phyloP scores from a whole-genome alignment of 2,113 vertebrate genomes.

The Hyaena hyaena region DNA sequence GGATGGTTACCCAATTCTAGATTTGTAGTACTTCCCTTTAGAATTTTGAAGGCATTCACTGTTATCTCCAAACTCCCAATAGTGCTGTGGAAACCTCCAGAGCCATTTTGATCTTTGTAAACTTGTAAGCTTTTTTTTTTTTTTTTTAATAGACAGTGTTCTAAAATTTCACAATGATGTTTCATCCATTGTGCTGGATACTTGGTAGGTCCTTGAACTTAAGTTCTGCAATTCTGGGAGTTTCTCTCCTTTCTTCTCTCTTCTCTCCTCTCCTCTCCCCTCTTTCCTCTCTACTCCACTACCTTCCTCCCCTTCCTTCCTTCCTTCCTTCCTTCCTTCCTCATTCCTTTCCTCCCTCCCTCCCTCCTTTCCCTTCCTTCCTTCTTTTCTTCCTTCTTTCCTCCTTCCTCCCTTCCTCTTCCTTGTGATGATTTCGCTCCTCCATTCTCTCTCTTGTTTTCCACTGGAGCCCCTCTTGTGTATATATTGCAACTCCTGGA shows the following conservation, averaged over 20 bases:
- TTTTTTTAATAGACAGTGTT: background rate
- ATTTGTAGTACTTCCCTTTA: background rate
- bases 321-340: no score
- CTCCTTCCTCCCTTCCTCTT: background rate
- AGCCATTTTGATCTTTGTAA: conserved; percentile 12
- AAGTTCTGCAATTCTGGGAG: background rate
- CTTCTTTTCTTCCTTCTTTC: background rate
- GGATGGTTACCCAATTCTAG: background rate
- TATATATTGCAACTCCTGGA: background rate
- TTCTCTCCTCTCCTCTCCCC: rapidly evolving
- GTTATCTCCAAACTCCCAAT: background rate
- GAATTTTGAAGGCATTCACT: conserved; percentile 1
- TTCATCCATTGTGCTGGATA: background rate
- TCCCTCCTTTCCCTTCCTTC: rapidly evolving
- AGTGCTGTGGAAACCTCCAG: background rate
- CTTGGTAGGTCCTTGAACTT: background rate
- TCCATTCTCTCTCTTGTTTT: background rate
- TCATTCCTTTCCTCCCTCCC: rapidly evolving
- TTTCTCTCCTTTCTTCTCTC: background rate
- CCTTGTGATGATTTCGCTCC: background rate
- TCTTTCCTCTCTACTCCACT: background rate
- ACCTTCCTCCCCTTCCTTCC: no score
- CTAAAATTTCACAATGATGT: background rate
- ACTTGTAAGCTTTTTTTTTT: background rate
- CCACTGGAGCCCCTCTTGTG: background rate